Conservation (phyloP, 64 coral and sea anemone species). For the Catalaphyllia jardinei region DNA sequence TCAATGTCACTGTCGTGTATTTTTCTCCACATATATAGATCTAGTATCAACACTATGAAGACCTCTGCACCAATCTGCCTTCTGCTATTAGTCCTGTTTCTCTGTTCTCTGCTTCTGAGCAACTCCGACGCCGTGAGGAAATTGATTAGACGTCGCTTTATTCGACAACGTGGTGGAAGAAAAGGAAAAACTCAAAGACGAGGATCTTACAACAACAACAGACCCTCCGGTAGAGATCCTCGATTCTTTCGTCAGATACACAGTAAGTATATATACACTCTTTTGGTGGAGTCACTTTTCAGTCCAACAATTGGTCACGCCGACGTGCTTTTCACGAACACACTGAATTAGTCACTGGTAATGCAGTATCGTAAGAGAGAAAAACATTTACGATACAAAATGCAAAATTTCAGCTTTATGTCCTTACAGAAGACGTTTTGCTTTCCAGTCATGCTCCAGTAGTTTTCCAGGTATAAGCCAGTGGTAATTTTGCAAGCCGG, state of each 20-base stretch:
- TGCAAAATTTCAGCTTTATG: no score
- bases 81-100: background rate
- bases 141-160: background rate
- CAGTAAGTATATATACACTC: background rate
- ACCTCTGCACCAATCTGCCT: background rate
- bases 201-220: background rate
- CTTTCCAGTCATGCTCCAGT: no score
- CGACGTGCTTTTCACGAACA: no score
- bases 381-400: no score
- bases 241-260: background rate
- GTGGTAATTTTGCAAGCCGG: no score
- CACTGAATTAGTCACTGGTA: no score
- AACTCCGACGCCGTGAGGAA: background rate
- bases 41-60: background rate
- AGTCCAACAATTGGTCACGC: no score
- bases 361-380: no score
- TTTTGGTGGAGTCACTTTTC: background rate
- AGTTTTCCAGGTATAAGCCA: no score
- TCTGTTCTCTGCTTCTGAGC: background rate
- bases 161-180: background rate
- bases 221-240: background rate
- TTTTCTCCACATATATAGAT: background rate
- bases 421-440: no score
- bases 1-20: background rate
- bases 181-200: background rate